These are phyloP conservation scores for Hydractinia symbiolongicarpus DNA, from an alignment of 30 jellyfish, hydroid and myxozoan genomes.

Conservation along the genomic window DNA sequence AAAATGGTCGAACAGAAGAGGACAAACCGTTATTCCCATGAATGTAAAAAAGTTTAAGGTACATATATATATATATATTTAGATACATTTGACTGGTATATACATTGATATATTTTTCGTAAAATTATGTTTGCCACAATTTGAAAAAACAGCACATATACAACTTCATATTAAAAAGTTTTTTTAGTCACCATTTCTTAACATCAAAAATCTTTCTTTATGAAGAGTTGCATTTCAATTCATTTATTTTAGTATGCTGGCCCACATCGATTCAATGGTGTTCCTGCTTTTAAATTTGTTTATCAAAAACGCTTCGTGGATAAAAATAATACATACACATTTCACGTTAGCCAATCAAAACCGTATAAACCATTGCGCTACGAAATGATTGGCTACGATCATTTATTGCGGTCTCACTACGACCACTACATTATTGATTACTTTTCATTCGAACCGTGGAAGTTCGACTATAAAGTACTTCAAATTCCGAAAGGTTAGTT, in stretches of 20 bases:
- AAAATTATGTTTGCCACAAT: too few relatives aligned
- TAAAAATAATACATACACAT: slow-evolving; percentile 66
- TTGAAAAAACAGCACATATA: too few relatives aligned
- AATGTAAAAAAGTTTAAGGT: slow-evolving; percentile 51
- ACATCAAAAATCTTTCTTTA: neutral
- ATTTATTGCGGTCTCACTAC: slow-evolving; percentile 62
- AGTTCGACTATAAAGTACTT: slow-evolving; percentile 42
- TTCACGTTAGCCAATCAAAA: slow-evolving; percentile 53
- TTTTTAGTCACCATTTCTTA: neutral
- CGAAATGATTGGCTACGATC: slow-evolving; percentile 86
- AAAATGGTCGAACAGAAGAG: slow-evolving; percentile 47
- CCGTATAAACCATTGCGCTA: slow-evolving; percentile 60
- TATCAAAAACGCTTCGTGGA: slow-evolving; percentile 32
- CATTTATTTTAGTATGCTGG: slow-evolving; percentile 32
- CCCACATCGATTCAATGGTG: slow-evolving; percentile 35
- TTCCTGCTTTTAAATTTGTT: slow-evolving; percentile 43
- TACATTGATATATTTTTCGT: too few relatives aligned
- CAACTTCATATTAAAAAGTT: neutral
- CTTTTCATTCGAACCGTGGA: slow-evolving; percentile 32
- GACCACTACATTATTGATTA: slow-evolving; percentile 74
- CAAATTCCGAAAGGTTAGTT: slow-evolving; percentile 63
- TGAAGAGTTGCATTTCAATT: neutral
- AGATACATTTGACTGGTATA: neutral
- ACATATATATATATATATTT: neutral
- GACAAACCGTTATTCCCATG: slow-evolving; percentile 54